These are phyloP conservation scores for Microplitis mediator DNA, from an alignment of 1,140 invertebrate genomes.

Conservation along the genomic window DNA sequence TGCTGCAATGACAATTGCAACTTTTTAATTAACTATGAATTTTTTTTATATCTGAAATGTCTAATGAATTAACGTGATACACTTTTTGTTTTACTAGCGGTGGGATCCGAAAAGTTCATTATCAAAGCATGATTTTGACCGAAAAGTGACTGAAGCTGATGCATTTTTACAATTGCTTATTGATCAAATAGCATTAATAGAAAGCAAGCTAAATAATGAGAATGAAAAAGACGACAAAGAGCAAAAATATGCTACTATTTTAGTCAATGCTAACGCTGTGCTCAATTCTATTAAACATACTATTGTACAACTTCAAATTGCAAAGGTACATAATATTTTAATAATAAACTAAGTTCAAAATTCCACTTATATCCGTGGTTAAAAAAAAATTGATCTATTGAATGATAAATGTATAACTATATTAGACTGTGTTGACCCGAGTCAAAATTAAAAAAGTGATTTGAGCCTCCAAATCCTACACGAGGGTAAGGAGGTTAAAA, in stretches of 20 bases:
- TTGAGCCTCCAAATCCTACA: too few relatives aligned
- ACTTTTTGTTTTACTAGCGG: conserved; percentile 50
- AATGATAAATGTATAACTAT: too few relatives aligned
- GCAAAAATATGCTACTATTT: conserved; percentile 51
- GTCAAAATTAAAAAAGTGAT: too few relatives aligned
- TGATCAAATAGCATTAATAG: conserved; percentile 82
- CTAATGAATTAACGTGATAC: neutral
- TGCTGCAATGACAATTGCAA: too few relatives aligned
- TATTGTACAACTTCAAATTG: conserved; percentile 95
- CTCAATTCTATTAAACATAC: conserved; percentile 86
- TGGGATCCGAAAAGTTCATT: conserved; percentile 68
- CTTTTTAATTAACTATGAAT: too few relatives aligned
- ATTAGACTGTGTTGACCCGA: neutral
- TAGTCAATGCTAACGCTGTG: conserved; percentile 57
- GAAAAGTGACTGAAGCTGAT: conserved; percentile 92
- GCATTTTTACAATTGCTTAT: conserved; percentile 95
- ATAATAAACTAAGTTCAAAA: neutral
- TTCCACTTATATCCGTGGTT: too few relatives aligned
- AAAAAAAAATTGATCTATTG: too few relatives aligned
- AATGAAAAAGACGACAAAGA: conserved; percentile 46
- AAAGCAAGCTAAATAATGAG: conserved; percentile 43
- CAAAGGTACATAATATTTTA: conserved; percentile 73
- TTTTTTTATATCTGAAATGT: too few relatives aligned
- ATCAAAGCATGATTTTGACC: conserved; percentile 82
- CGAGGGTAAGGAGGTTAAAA: too few relatives aligned